Conservation (phyloP, 2,797 vertebrate species). For the Thaleichthys pacificus region DNA sequence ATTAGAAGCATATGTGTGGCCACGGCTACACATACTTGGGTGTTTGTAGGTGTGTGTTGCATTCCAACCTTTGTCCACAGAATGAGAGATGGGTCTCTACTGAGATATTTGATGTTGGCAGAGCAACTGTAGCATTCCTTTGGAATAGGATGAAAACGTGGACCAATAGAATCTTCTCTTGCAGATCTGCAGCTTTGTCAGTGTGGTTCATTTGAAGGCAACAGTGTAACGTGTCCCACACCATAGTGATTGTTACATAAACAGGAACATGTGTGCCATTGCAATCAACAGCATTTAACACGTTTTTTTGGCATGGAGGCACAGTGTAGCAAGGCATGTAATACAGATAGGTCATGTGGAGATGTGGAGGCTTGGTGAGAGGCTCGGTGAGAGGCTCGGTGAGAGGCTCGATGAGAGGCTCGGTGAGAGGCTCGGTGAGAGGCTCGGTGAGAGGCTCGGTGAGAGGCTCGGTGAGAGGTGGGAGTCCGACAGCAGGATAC, state of each 20-base stretch:
- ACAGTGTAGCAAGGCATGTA: slow-evolving; percentile 38
- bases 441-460: too few relatives aligned
- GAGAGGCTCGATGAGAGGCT: too few relatives aligned
- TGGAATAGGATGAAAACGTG: slow-evolving; percentile 48
- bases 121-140: slow-evolving; percentile 57
- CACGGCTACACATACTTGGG: slow-evolving; percentile 25
- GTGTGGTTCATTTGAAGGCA: slow-evolving; percentile 39
- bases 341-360: not conserved
- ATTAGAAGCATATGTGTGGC: not conserved
- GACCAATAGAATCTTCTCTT: slow-evolving; percentile 19
- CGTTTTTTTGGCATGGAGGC: slow-evolving; percentile 26
- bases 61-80: slow-evolving; percentile 40
- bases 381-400: not conserved
- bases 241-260: slow-evolving; percentile 41
- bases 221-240: slow-evolving; percentile 42
- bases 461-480: not conserved
- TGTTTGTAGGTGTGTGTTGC: slow-evolving; percentile 25
- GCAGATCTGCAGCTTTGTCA: slow-evolving; percentile 28
- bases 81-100: slow-evolving; percentile 41
- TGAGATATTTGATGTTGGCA: slow-evolving; percentile 55
- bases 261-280: slow-evolving; percentile 55
- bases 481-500: slow-evolving; percentile 24
- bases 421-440: too few relatives aligned
- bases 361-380: not conserved
- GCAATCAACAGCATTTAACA: slow-evolving; percentile 36